A percentile compares a stretch with the other conserved stretches of the same genome.
phyloP scores from a whole-genome alignment of 2,888 invertebrate genomes.

The Agapetus fuscipes region DNA sequence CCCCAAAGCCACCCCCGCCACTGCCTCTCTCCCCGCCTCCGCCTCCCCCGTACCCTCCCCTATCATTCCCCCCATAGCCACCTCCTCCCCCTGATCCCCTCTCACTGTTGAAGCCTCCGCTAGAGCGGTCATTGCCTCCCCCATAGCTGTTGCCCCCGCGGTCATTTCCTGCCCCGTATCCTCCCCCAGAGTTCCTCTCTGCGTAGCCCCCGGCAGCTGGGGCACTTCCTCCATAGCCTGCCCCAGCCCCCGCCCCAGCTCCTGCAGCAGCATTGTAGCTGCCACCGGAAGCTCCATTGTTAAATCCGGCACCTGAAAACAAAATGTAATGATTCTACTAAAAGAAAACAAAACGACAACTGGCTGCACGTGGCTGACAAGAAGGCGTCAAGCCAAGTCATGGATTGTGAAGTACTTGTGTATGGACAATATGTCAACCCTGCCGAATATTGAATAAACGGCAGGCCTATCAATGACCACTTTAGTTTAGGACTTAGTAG shows the following conservation, averaged over 20 bases:
- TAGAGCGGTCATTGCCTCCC: too few species aligned
- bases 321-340: neutral
- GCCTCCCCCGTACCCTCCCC: slow-evolving; percentile 34
- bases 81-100: slow-evolving; percentile 32
- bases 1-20: slow-evolving; percentile 42
- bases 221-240: slow-evolving; percentile 24
- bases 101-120: too few species aligned
- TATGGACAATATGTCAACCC: slow-evolving; percentile 20
- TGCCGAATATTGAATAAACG: slow-evolving; percentile 13
- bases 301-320: slow-evolving; percentile 7
- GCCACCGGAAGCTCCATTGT: slow-evolving; percentile 14
- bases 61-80: slow-evolving; percentile 34
- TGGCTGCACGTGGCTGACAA: too few species aligned
- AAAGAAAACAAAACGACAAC: neutral
- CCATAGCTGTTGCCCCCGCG: slow-evolving; percentile 34
- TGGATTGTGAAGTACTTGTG: too few species aligned
- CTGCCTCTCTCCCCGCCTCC: slow-evolving; percentile 41
- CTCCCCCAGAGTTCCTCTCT: slow-evolving; percentile 30
- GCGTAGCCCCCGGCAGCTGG: slow-evolving; percentile 29
- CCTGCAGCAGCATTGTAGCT: slow-evolving; percentile 25
- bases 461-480: slow-evolving; percentile 19
- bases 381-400: too few species aligned
- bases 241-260: slow-evolving; percentile 24
- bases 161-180: slow-evolving; percentile 36
- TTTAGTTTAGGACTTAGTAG: slow-evolving; percentile 18